These are phyloP conservation scores for Eulemur rufifrons DNA, from an alignment of 2,113 vertebrate species.

Conservation along the genomic window DNA sequence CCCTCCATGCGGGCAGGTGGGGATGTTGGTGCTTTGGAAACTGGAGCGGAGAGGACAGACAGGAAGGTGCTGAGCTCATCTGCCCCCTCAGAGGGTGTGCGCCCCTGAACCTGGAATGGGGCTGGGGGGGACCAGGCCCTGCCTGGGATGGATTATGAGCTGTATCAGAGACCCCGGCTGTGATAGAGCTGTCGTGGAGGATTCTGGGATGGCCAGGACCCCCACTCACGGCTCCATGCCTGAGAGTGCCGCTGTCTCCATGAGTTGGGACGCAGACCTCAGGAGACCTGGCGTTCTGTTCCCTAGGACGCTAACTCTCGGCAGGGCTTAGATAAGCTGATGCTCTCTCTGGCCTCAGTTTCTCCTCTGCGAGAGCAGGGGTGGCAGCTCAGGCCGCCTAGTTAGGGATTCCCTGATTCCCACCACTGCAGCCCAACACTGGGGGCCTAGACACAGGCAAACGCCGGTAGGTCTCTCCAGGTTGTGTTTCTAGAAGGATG, in stretches of 20 bases:
- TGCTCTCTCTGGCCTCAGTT: not conserved
- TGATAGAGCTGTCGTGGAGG: not conserved
- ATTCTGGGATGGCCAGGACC: not conserved
- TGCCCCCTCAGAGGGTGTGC: not conserved
- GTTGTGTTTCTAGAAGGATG: not conserved
- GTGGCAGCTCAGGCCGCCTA: not conserved
- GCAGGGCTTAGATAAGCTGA: not conserved
- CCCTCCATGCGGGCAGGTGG: not conserved
- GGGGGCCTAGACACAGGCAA: not conserved
- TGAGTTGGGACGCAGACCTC: not conserved
- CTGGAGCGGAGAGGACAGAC: not conserved
- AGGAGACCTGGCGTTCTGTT: not conserved
- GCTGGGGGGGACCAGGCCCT: too few species aligned
- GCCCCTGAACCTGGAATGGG: not conserved
- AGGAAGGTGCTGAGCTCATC: not conserved
- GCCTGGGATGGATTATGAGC: not conserved
- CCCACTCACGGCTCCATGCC: accelerated
- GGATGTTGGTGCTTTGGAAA: not conserved
- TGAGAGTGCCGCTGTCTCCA: not conserved
- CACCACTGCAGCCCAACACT: accelerated
- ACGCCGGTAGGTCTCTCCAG: not conserved
- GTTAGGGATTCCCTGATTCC: not conserved
- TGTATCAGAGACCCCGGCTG: not conserved
- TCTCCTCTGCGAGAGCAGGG: not conserved
- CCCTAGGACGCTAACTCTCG: not conserved